These are phyloP conservation scores for Crambe crambe DNA, from an alignment of 37 sponge, comb jelly and placozoan genomes.

Conservation along the genomic window DNA sequence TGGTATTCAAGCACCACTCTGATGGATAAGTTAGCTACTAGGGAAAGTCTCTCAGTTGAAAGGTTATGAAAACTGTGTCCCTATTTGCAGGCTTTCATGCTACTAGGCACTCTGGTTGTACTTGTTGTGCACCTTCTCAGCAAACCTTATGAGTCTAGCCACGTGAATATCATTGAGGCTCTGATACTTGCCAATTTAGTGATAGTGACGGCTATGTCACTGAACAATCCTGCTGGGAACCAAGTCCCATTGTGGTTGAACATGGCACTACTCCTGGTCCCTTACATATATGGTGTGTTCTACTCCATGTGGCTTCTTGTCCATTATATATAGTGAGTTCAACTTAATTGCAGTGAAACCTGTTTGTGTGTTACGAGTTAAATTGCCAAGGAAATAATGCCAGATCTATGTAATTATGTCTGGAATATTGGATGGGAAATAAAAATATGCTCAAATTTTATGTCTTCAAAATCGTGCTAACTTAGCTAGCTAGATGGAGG, in stretches of 20 bases:
- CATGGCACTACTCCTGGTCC: slow-evolving; percentile 45
- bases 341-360: not conserved
- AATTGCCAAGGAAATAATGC: no score
- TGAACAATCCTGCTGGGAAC: slow-evolving; percentile 20
- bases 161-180: slow-evolving; percentile 71
- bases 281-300: slow-evolving; percentile 39
- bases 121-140: slow-evolving; percentile 50
- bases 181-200: slow-evolving; percentile 53
- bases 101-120: slow-evolving; percentile 30
- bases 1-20: no score
- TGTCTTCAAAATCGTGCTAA: no score
- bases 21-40: no score
- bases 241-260: slow-evolving; percentile 40
- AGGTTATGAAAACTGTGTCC: no score
- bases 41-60: no score
- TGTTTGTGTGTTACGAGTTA: no score
- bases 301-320: slow-evolving; percentile 22
- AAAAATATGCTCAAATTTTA: no score
- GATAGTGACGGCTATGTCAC: slow-evolving; percentile 45
- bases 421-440: no score
- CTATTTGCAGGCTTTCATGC: slow-evolving; percentile 50
- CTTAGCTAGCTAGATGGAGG: no score
- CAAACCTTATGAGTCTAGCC: slow-evolving; percentile 58
- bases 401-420: no score
- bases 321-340: not conserved